Percentiles rank a stretch among this genome's conserved stretches.
Conservation (phyloP, 2,888 invertebrate species). For the Harmothoe impar region DNA sequence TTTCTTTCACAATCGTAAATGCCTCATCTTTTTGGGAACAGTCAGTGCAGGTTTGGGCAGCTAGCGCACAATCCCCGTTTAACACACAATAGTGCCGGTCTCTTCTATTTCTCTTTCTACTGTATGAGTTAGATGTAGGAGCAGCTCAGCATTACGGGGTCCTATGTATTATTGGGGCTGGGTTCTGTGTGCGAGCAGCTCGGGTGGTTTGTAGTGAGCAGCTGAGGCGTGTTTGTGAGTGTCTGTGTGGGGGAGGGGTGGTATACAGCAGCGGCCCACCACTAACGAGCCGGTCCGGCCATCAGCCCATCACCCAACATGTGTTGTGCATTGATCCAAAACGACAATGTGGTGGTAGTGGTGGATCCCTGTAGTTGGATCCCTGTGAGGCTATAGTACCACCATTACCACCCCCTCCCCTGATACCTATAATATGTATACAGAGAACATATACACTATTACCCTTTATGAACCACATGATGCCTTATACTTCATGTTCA, state of each 20-base stretch:
- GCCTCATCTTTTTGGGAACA: neutral
- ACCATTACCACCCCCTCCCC: neutral
- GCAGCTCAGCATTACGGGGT: neutral
- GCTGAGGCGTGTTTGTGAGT: constrained; percentile 9
- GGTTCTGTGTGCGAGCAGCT: neutral
- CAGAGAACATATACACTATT: no score
- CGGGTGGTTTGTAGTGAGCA: neutral
- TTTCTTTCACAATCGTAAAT: neutral
- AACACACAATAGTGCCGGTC: neutral
- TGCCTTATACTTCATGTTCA: no score
- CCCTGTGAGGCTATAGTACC: neutral
- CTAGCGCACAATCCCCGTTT: neutral
- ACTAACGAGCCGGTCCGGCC: constrained; percentile 5
- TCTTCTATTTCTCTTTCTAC: neutral
- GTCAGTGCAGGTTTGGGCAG: neutral
- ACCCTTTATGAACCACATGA: no score
- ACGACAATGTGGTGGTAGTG: neutral
- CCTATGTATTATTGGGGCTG: neutral
- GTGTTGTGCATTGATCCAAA: neutral
- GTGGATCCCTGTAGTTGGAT: neutral
- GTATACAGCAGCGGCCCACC: neutral
- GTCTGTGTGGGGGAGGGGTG: neutral
- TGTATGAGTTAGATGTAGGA: neutral
- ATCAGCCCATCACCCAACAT: constrained; percentile 27
- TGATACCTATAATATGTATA: no score